Percentiles rank a stretch among this genome's conserved stretches.
phyloP scores from a whole-genome alignment of 2,797 vertebrate genomes.

The Botia almorhae region DNA sequence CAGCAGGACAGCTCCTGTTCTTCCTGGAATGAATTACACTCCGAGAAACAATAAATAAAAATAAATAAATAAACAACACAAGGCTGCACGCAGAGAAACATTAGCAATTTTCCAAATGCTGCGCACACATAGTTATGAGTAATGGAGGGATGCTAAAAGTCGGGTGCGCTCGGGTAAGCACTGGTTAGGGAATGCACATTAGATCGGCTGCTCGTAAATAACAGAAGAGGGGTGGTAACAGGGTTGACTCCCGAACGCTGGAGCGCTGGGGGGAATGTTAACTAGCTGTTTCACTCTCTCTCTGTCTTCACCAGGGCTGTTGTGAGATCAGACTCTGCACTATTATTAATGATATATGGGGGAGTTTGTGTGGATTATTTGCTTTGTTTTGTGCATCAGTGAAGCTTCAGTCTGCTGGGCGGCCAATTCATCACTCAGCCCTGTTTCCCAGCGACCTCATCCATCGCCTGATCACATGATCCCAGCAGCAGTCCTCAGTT shows the following conservation, averaged over 20 bases:
- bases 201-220: conserved; percentile 64
- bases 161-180: conserved; percentile 62
- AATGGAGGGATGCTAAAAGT: conserved; percentile 66
- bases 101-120: conserved; percentile 70
- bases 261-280: conserved; percentile 61
- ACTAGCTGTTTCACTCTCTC: conserved; percentile 56
- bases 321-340: conserved; percentile 48
- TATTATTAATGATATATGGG: conserved; percentile 18
- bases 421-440: conserved; percentile 38
- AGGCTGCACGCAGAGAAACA: conserved; percentile 52
- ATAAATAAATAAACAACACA: conserved; percentile 64
- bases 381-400: conserved; percentile 60
- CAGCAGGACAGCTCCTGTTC: conserved; percentile 28
- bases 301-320: conserved; percentile 33
- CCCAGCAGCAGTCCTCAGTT: not conserved
- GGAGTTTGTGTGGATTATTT: conserved; percentile 12
- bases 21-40: conserved; percentile 60
- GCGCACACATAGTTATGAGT: conserved; percentile 65
- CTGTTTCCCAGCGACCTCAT: conserved; percentile 62
- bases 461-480: not conserved
- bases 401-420: conserved; percentile 63
- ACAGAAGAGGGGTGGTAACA: conserved; percentile 45
- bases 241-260: conserved; percentile 34
- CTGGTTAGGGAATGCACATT: conserved; percentile 69
- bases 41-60: conserved; percentile 66